Percentiles rank a stretch among this genome's conserved stretches.
These are phyloP conservation scores for Dendrolimus punctatus DNA, from an alignment of 1,140 invertebrate species.

Conservation along the genomic window DNA sequence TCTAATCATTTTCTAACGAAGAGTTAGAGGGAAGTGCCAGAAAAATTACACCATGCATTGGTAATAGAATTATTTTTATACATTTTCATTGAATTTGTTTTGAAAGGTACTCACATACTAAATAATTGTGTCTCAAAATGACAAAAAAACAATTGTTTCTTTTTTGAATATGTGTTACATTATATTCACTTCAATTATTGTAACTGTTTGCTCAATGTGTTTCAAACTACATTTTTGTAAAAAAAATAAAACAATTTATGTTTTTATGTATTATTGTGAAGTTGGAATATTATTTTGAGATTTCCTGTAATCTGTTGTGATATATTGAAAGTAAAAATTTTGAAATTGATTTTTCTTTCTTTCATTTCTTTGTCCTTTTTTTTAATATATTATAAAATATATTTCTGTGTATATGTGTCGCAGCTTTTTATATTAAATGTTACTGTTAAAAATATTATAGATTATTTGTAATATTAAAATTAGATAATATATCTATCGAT, in stretches of 20 bases:
- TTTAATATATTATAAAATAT: conserved; percentile 28
- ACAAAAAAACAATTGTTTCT: conserved; percentile 34
- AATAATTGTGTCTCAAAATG: conserved; percentile 47
- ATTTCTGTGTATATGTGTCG: conserved; percentile 41
- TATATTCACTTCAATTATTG: conserved; percentile 38
- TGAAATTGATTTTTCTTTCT: conserved; percentile 31
- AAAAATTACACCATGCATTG: too few species aligned
- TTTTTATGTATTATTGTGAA: conserved; percentile 11
- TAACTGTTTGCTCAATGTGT: conserved; percentile 54
- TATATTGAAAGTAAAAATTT: conserved; percentile 54
- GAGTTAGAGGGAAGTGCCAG: too few species aligned
- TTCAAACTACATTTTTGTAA: neutral
- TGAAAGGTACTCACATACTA: conserved; percentile 27
- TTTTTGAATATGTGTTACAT: conserved; percentile 18
- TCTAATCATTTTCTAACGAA: too few species aligned
- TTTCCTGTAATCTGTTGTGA: conserved; percentile 55
- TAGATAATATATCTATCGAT: conserved; percentile 35
- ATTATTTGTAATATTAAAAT: conserved; percentile 20
- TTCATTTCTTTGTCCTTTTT: conserved; percentile 27
- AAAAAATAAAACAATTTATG: conserved; percentile 1
- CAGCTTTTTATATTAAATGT: conserved; percentile 46
- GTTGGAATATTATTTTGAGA: conserved; percentile 45
- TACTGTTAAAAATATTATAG: conserved; percentile 14
- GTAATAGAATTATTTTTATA: too few species aligned
- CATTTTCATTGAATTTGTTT: conserved; percentile 13